phyloP scores from a whole-genome alignment of 2,797 vertebrate genomes.

The Peromyscus eremicus region DNA sequence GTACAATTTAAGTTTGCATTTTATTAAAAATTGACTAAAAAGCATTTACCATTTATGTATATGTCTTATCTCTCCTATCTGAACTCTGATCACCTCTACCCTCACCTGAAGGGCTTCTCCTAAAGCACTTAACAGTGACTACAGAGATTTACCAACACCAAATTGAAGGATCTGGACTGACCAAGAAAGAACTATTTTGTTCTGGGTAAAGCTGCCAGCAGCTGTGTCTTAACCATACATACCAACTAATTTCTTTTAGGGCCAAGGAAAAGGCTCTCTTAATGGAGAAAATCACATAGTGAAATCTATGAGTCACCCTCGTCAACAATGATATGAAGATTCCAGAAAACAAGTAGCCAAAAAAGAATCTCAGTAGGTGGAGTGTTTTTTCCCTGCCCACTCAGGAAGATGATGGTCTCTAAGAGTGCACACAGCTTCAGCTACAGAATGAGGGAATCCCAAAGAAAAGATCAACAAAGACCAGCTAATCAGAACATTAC shows the following conservation, averaged over 20 bases:
- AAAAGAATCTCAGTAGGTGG: constrained; percentile 74
- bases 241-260: constrained; percentile 39
- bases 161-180: constrained; percentile 20
- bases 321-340: constrained; percentile 68
- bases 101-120: not conserved
- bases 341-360: constrained; percentile 73
- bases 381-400: constrained; percentile 70
- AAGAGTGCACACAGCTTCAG: constrained; percentile 62
- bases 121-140: not conserved
- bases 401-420: constrained; percentile 62
- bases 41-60: constrained; percentile 18
- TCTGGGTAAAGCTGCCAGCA: constrained; percentile 31
- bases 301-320: constrained; percentile 82
- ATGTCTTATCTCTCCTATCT: not conserved
- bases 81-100: not conserved
- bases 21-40: constrained; percentile 63
- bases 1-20: constrained; percentile 41
- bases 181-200: not conserved
- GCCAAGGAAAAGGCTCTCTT: constrained; percentile 69
- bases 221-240: not conserved
- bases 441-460: constrained; percentile 67
- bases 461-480: constrained; percentile 57
- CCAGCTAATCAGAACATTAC: not conserved
- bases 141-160: constrained; percentile 43
- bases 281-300: constrained; percentile 80